Evolutionary conservation across 30 jellyfish, hydroid and myxozoan genomes (phyloP), one percentile per base, ranked within the genome.

Genomic region (Hydractinia symbiolongicarpus): DNA sequence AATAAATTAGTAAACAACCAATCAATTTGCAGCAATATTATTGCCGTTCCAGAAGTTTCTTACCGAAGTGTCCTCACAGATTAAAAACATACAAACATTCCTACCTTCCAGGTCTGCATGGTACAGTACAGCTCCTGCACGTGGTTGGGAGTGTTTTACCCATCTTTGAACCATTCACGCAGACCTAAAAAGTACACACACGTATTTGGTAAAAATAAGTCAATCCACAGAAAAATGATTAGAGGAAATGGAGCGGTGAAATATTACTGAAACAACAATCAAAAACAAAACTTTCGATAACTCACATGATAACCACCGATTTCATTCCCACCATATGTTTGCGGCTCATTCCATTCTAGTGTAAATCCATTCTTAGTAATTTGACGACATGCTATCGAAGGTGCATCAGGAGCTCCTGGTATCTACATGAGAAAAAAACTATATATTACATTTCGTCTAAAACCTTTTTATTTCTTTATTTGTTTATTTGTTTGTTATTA

Each of bases 331-430:
- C 95, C 95, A 72, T 85, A 85, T 58, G 85, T 76, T 54, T 79
- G 92, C 5, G 95, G 95, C 54, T 85, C 95, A 56, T 79, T 85
- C 95, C 95, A 85, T 78, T 79, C 95, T 5, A 85, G 20, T 74
- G 77, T 78, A 62, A 85, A 85, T 7, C 95, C 82, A 54, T 76
- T 70, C 53, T 86, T 68, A 17, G 82, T 16, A 9, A 85, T 72
- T 13, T 88, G 55, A 14, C 77, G 54, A 53, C 89, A 70, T 5
- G 91, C 50, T 7, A 85, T 67, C 69, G 68, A 6, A 14, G 95
- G 95, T 19, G 91, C 71, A 53, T 85, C 92, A 8, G 95, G 95
- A 14, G 84, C 62, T 9, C 95, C 95, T 16, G 95, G 95, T 50
- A 85, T 66, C 95, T 85, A 71, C 16, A 77, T 50, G 0, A 14